phyloP scores from a whole-genome alignment of 2,888 invertebrate genomes.

The Eumerus sabulonum region DNA sequence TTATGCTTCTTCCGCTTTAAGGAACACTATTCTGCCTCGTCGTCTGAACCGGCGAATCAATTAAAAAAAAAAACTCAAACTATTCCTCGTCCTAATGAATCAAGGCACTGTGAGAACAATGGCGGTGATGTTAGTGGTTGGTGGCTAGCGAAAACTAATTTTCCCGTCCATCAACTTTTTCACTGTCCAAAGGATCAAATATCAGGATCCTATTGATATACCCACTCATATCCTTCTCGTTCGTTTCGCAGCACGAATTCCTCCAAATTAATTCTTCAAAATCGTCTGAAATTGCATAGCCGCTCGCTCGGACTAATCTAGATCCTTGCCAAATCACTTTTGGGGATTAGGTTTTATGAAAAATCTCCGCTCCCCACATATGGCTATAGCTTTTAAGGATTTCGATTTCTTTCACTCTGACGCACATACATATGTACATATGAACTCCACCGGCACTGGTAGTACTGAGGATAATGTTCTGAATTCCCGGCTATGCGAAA shows the following conservation, averaged over 20 bases:
- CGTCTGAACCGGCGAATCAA: constrained; percentile 44
- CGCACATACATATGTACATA: background rate
- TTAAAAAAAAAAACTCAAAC: constrained; percentile 20
- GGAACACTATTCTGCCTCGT: background rate
- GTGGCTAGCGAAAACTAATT: constrained; percentile 29
- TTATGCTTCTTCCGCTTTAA: background rate
- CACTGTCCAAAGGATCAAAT: constrained; percentile 5
- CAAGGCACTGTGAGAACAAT: constrained; percentile 26
- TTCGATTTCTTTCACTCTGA: background rate
- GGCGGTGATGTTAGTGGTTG: background rate
- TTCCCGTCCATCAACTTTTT: constrained; percentile 40
- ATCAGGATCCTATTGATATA: constrained; percentile 30
- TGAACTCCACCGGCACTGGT: background rate
- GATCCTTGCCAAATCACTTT: constrained; percentile 20
- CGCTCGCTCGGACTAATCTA: background rate
- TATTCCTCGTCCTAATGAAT: too few species aligned
- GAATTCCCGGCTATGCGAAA: background rate
- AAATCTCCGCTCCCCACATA: constrained; percentile 4
- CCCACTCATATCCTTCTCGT: constrained; percentile 27
- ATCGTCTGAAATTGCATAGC: background rate
- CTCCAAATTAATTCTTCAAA: constrained; percentile 44
- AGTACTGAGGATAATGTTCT: background rate
- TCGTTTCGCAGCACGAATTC: constrained; percentile 20
- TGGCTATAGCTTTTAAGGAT: too few species aligned
- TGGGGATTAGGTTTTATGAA: constrained; percentile 30